phyloP scores from a whole-genome alignment of 2,113 vertebrate species.

The Pyxicephalus adspersus region DNA sequence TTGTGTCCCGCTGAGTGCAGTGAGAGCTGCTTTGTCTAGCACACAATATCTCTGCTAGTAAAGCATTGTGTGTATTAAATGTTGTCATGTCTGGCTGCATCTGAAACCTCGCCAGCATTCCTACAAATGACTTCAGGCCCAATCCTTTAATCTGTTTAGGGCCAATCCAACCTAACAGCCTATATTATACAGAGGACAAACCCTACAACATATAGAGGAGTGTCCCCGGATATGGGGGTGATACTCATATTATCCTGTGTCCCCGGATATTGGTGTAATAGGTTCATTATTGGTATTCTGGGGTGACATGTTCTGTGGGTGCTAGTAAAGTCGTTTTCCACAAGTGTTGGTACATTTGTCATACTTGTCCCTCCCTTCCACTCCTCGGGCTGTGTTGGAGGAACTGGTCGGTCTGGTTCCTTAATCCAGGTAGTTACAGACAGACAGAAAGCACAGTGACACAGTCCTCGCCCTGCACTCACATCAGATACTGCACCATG shows the following conservation, averaged over 20 bases:
- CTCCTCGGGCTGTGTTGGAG: slow-evolving; percentile 5
- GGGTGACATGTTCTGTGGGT: neutral
- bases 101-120: no score
- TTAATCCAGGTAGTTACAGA: neutral
- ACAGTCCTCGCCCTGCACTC: neutral
- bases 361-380: neutral
- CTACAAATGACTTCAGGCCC: no score
- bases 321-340: no score
- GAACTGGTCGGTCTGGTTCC: slow-evolving; percentile 41
- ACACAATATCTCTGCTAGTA: no score
- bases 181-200: neutral
- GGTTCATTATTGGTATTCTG: neutral
- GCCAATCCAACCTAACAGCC: neutral
- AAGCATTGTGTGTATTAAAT: no score
- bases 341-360: neutral
- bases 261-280: neutral
- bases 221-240: neutral
- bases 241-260: no score
- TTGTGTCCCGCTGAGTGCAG: no score
- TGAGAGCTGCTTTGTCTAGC: no score
- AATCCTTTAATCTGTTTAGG: neutral
- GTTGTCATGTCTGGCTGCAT: no score
- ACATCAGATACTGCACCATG: neutral
- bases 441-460: neutral
- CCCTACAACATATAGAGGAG: neutral